Evolutionary conservation across 2,888 invertebrate genomes (phyloP).

Genomic region (Rhaphigaster nebulosa): DNA sequence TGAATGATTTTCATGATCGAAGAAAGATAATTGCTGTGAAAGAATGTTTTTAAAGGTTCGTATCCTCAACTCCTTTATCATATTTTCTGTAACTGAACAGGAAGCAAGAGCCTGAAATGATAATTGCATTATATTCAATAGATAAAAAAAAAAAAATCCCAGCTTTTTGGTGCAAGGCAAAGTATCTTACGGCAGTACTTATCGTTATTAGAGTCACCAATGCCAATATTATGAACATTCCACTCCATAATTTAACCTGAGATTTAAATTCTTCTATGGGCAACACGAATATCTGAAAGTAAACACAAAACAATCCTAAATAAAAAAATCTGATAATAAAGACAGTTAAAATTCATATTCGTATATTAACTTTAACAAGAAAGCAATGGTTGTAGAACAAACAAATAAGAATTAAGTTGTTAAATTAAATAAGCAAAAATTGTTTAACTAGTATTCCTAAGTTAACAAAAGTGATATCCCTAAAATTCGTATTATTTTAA

Average conservation of each 20-base stretch:
- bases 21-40: slow-evolving; percentile 69
- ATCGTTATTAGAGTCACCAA: slow-evolving; percentile 59
- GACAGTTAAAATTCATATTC: not conserved
- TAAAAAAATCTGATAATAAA: not conserved
- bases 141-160: not conserved
- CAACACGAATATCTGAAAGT: slow-evolving; percentile 70
- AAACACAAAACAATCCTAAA: not conserved
- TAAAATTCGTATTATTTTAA: too few relatives aligned
- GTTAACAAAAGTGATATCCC: too few relatives aligned
- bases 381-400: too few relatives aligned
- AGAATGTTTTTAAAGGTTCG: slow-evolving; percentile 69
- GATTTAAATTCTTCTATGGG: slow-evolving; percentile 68
- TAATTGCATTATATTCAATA: not conserved
- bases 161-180: not conserved
- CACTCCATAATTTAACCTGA: slow-evolving; percentile 71
- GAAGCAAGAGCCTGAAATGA: slow-evolving; percentile 63
- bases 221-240: slow-evolving; percentile 71
- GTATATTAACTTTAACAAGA: not conserved
- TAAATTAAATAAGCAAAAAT: too few relatives aligned
- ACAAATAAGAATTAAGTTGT: too few relatives aligned
- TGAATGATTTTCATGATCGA: slow-evolving; percentile 69
- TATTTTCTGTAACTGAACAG: slow-evolving; percentile 66
- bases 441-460: too few relatives aligned
- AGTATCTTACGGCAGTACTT: slow-evolving; percentile 3
- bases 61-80: slow-evolving; percentile 68